Evolutionary conservation across 2,113 vertebrate genomes (phyloP).

Genomic region (Odocoileus hemionus): DNA sequence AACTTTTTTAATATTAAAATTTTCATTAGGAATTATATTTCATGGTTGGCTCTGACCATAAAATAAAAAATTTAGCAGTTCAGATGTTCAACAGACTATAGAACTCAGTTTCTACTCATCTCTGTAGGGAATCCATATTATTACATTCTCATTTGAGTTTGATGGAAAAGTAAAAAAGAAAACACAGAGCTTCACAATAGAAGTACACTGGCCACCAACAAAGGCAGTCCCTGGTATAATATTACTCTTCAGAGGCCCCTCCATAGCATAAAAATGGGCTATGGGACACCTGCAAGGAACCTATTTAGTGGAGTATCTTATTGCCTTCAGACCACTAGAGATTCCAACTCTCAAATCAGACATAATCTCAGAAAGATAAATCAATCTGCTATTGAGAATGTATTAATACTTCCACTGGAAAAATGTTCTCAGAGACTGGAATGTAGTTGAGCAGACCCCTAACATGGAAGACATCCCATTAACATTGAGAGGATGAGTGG

Average conservation of each 20-base stretch:
- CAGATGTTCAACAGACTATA: not conserved
- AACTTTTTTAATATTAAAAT: conserved; percentile 90
- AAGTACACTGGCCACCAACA: not conserved
- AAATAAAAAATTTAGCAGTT: not conserved
- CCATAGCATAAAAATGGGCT: not conserved
- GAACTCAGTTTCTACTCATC: not conserved
- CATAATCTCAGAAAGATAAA: not conserved
- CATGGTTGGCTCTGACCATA: conserved; percentile 88
- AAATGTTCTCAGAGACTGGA: not conserved
- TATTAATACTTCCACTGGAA: not conserved
- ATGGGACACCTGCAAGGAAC: not conserved
- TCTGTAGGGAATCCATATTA: not conserved
- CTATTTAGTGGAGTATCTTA: not conserved
- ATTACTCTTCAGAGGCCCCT: not conserved
- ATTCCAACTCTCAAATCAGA: not conserved
- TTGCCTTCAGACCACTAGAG: not conserved
- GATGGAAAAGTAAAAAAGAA: not conserved
- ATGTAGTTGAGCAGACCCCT: not conserved
- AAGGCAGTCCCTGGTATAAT: not conserved
- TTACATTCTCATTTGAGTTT: not conserved
- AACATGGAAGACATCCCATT: not conserved
- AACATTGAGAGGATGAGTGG: not conserved
- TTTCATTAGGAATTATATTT: conserved; percentile 93
- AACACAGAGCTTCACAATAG: not conserved
- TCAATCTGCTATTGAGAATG: not conserved